These are phyloP conservation scores for Tetranychus cinnabarinus DNA, from an alignment of 1,140 invertebrate genomes.

Conservation along the genomic window DNA sequence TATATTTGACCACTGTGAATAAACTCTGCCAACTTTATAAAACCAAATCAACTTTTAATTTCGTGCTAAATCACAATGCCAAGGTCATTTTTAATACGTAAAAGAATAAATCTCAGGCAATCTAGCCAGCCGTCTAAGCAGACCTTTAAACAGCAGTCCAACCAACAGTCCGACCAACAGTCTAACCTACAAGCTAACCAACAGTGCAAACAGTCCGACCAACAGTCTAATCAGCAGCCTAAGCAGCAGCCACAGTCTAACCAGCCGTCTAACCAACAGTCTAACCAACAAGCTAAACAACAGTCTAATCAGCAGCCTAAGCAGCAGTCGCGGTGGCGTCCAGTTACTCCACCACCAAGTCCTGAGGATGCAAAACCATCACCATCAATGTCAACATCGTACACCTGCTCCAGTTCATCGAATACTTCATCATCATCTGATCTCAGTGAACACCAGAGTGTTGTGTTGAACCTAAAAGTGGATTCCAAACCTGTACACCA, in stretches of 20 bases:
- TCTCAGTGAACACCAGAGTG: not conserved
- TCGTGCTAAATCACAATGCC: not conserved
- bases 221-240: not conserved
- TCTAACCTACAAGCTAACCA: not conserved
- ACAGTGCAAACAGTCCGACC: not conserved
- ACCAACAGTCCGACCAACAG: no score
- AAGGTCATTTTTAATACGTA: slow-evolving; percentile 9
- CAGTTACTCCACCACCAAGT: no score
- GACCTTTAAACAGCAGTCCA: no score
- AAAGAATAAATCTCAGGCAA: not conserved
- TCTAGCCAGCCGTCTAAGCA: no score
- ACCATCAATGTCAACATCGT: not conserved
- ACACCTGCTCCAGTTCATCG: not conserved
- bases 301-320: not conserved
- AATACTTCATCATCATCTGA: not conserved
- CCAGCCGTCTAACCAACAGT: not conserved
- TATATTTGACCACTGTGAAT: no score
- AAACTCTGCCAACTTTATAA: no score
- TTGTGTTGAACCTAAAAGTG: not conserved
- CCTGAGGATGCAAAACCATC: no score
- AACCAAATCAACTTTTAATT: no score
- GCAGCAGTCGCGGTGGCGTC: not conserved
- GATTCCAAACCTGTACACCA: not conserved
- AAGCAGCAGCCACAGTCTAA: not conserved
- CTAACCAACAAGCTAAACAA: not conserved